Evolutionary conservation across 2,888 invertebrate genomes (phyloP).

Genomic region (Coelinius sp.): DNA sequence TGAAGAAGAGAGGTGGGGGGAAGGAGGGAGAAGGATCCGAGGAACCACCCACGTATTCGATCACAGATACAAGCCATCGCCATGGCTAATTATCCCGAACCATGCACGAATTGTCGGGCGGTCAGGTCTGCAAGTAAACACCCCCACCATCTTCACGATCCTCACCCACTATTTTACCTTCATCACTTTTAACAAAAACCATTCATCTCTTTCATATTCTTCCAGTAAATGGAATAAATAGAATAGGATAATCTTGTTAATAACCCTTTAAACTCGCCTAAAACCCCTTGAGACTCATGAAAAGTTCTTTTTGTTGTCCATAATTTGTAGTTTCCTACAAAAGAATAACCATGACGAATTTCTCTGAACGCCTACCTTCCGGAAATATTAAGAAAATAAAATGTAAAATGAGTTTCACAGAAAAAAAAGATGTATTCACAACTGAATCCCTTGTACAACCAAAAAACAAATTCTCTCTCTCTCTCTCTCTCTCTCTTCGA

Average conservation of each 20-base stretch:
- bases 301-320: too few relatives aligned
- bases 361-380: too few relatives aligned
- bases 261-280: too few relatives aligned
- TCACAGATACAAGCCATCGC: constrained; percentile 45
- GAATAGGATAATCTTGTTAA: background rate
- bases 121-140: constrained; percentile 29
- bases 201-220: background rate
- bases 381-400: too few relatives aligned
- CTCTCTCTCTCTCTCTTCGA: background rate
- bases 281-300: too few relatives aligned
- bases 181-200: background rate
- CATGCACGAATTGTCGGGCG: constrained; percentile 46
- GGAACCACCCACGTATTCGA: constrained; percentile 51
- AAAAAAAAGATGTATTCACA: too few relatives aligned
- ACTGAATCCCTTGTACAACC: too few relatives aligned
- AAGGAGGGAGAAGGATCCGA: constrained; percentile 25
- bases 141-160: constrained; percentile 34
- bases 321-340: too few relatives aligned
- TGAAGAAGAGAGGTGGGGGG: constrained; percentile 25
- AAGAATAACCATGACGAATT: too few relatives aligned
- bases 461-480: too few relatives aligned
- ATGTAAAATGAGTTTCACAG: too few relatives aligned
- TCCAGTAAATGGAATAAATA: background rate
- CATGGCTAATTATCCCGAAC: constrained; percentile 49
- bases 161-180: background rate